phyloP scores from a whole-genome alignment of 2,113 vertebrate species.

The Channa argus region DNA sequence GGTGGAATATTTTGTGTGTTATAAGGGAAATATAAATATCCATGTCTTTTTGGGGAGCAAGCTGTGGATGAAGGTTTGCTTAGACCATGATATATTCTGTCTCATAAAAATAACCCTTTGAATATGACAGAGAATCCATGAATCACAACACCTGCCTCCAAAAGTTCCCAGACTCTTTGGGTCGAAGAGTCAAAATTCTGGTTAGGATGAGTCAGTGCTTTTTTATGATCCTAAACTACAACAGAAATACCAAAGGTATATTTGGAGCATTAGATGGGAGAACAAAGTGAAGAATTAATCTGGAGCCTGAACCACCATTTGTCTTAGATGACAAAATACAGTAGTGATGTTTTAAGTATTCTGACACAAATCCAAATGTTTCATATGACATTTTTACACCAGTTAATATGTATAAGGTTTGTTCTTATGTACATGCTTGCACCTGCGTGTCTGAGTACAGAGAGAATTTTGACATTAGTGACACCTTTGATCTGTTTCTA shows the following conservation, averaged over 20 bases:
- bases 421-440: constrained; percentile 30
- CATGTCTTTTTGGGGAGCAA: neutral
- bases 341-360: neutral
- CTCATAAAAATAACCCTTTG: constrained; percentile 31
- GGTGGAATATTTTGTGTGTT: no score
- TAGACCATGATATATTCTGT: constrained; percentile 15
- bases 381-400: neutral
- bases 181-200: constrained; percentile 43
- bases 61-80: neutral
- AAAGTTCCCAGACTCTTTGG: constrained; percentile 45
- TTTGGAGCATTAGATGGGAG: no score
- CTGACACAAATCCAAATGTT: neutral
- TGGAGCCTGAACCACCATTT: neutral
- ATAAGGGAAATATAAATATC: neutral
- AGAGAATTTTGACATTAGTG: constrained; percentile 50
- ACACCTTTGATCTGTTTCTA: constrained; percentile 59
- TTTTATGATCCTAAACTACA: neutral
- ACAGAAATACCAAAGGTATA: neutral
- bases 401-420: neutral
- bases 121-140: constrained; percentile 26
- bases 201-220: constrained; percentile 40
- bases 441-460: constrained; percentile 57
- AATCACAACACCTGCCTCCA: constrained; percentile 51
- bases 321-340: neutral
- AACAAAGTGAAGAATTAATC: no score